Evolutionary conservation across 1,140 invertebrate genomes (phyloP).

Genomic region (Mamestra configurata): DNA sequence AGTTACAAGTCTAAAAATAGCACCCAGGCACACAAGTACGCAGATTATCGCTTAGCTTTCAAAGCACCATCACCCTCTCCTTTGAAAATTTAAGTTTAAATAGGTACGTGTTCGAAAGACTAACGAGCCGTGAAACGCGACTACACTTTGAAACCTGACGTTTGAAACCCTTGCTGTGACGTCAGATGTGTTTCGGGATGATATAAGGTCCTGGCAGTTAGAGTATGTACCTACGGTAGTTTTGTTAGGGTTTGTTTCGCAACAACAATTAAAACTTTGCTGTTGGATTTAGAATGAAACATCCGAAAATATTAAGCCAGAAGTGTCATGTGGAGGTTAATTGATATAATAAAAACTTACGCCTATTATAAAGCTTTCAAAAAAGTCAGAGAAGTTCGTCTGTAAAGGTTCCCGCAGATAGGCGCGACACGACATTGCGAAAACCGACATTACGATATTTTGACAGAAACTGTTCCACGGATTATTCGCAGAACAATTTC

Average conservation of each 20-base stretch:
- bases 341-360: too few species aligned
- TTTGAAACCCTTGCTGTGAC: background rate
- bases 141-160: constrained; percentile 14
- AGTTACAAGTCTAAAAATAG: background rate
- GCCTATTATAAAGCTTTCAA: too few species aligned
- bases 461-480: too few species aligned
- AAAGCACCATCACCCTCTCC: background rate
- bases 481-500: too few species aligned
- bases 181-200: background rate
- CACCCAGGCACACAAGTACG: background rate
- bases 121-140: constrained; percentile 9
- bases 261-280: background rate
- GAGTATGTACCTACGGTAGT: background rate
- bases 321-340: too few species aligned
- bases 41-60: background rate
- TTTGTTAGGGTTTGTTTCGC: background rate
- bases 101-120: background rate
- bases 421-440: too few species aligned
- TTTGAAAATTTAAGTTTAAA: constrained; percentile 11
- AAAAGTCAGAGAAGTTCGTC: too few species aligned
- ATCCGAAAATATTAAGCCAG: background rate
- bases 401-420: too few species aligned
- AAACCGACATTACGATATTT: too few species aligned
- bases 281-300: background rate
- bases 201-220: too few species aligned